These are phyloP conservation scores for Leuciscus idus DNA, from an alignment of 2,113 vertebrate genomes.

Conservation along the genomic window DNA sequence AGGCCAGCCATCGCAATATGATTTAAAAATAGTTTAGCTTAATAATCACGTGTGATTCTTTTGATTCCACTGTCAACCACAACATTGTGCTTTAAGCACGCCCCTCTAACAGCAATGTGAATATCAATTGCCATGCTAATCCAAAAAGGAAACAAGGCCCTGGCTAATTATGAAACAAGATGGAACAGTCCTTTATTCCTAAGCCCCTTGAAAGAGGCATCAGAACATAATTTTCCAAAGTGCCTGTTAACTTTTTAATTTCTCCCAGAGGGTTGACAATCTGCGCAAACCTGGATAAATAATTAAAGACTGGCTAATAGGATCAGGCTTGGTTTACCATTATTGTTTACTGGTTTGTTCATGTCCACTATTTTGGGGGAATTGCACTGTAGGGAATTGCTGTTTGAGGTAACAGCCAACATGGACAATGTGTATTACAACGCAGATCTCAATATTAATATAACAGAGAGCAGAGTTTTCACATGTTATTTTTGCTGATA, in stretches of 20 bases:
- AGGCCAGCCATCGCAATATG: conserved; percentile 12
- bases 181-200: conserved; percentile 9
- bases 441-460: background rate
- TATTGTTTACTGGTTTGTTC: conserved; percentile 39
- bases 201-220: conserved; percentile 34
- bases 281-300: conserved; percentile 46
- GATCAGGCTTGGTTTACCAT: conserved; percentile 50
- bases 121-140: conserved; percentile 28
- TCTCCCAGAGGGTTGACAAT: conserved; percentile 50
- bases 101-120: conserved; percentile 20
- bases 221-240: conserved; percentile 42
- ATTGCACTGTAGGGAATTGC: conserved; percentile 22
- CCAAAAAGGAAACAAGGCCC: conserved; percentile 33
- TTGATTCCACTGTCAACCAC: background rate
- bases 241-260: conserved; percentile 52
- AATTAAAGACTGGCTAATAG: conserved; percentile 46
- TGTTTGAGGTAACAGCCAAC: conserved; percentile 1
- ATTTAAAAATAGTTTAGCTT: conserved; percentile 32
- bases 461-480: background rate
- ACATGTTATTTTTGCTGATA: background rate
- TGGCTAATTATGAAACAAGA: conserved; percentile 44
- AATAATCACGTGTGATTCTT: conserved; percentile 42
- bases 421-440: background rate
- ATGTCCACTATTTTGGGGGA: conserved; percentile 9
- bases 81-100: background rate